Evolutionary conservation across 1,140 invertebrate species (phyloP).

Genomic region (Arion vulgaris): DNA sequence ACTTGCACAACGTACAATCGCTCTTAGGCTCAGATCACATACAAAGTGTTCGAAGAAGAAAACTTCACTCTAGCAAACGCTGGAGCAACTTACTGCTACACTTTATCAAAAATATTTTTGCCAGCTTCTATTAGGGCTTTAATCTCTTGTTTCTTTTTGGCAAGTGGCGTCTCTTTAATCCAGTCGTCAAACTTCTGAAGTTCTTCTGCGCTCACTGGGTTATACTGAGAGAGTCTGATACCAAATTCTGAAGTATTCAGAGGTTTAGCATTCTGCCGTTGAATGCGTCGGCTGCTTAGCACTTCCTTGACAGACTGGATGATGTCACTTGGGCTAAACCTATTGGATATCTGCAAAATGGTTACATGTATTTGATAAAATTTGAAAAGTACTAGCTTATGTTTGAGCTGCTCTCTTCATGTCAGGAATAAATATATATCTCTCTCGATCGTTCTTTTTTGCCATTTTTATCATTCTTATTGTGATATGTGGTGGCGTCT

Average conservation of each 20-base stretch:
- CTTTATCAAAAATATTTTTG: neutral
- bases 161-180: neutral
- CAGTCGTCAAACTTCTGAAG: neutral
- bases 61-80: too few species aligned
- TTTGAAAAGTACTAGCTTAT: too few species aligned
- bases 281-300: neutral
- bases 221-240: neutral
- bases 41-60: too few species aligned
- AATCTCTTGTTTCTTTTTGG: neutral
- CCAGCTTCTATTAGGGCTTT: neutral
- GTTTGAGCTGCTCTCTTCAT: too few species aligned
- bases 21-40: too few species aligned
- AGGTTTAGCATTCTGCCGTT: neutral
- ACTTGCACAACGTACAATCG: too few species aligned
- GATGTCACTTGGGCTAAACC: neutral
- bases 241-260: neutral
- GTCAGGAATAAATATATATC: too few species aligned
- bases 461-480: too few species aligned
- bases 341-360: neutral
- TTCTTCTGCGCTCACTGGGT: neutral
- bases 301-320: neutral
- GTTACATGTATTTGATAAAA: neutral
- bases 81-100: too few species aligned
- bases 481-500: too few species aligned
- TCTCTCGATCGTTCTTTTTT: too few species aligned